Conservation (phyloP, 2,888 invertebrate genomes). For the Acronicta psi region DNA sequence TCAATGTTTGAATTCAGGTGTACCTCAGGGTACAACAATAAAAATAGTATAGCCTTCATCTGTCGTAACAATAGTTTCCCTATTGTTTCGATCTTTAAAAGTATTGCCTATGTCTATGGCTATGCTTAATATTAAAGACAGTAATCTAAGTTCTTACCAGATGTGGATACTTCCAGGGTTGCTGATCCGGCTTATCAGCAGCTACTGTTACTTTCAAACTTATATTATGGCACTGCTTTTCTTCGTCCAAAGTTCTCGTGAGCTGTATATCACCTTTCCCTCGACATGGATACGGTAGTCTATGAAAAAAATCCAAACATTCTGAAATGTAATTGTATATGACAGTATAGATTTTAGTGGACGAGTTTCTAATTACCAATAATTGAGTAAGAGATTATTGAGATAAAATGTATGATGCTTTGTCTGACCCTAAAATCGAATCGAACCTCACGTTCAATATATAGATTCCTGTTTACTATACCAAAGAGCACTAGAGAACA, state of each 20-base stretch:
- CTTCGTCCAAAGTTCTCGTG: constrained; percentile 12
- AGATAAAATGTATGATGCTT: no score
- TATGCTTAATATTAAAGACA: background rate
- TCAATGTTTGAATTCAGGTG: background rate
- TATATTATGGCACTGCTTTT: constrained; percentile 10
- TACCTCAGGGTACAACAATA: background rate
- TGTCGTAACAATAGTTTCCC: no score
- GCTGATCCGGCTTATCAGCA: constrained; percentile 9
- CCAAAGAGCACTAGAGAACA: no score
- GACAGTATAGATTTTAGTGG: no score
- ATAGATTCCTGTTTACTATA: no score
- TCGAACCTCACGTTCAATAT: no score
- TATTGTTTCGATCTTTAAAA: no score
- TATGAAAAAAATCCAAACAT: constrained; percentile 36
- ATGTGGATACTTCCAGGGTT: constrained; percentile 32
- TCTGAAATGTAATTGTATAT: constrained; percentile 20
- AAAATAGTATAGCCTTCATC: no score
- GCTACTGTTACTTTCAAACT: constrained; percentile 9
- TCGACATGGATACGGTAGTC: constrained; percentile 29
- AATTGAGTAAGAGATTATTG: no score
- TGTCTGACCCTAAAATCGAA: no score
- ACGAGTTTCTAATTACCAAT: no score
- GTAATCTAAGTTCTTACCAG: constrained; percentile 7
- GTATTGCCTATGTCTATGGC: no score
- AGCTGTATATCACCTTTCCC: constrained; percentile 19